Percentiles rank a stretch among this genome's conserved stretches.
phyloP scores from a whole-genome alignment of 2,888 invertebrate species.

The Ochropleura plecta region DNA sequence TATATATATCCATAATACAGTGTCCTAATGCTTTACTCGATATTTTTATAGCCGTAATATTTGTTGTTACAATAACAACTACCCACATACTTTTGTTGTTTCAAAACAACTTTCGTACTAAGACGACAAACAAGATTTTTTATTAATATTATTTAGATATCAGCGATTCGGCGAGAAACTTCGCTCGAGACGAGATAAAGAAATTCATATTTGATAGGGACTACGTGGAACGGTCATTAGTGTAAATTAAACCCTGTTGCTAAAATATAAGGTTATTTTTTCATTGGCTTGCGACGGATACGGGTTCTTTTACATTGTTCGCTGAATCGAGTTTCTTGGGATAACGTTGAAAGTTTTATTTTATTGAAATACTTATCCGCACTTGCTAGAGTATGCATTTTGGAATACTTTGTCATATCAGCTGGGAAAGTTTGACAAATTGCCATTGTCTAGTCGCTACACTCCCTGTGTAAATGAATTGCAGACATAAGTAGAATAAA shows the following conservation, averaged over 20 bases:
- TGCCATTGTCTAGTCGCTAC: not conserved
- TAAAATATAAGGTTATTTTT: conserved; percentile 29
- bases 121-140: conserved; percentile 58
- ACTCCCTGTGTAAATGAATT: not conserved
- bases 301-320: conserved; percentile 15
- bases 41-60: conserved; percentile 27
- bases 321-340: conserved; percentile 32
- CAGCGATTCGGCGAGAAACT: conserved; percentile 52
- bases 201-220: conserved; percentile 57
- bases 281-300: not conserved
- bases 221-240: conserved; percentile 17
- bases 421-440: conserved; percentile 17
- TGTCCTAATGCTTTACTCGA: conserved; percentile 9
- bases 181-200: conserved; percentile 49
- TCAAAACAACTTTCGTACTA: conserved; percentile 34
- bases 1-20: conserved; percentile 11
- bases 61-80: conserved; percentile 20
- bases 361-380: conserved; percentile 58
- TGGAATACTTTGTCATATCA: conserved; percentile 33
- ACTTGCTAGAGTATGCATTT: conserved; percentile 38
- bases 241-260: conserved; percentile 33
- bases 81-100: conserved; percentile 33
- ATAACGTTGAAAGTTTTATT: conserved; percentile 50
- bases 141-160: conserved; percentile 62
- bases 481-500: not conserved